A percentile compares a stretch with the other conserved stretches of the same genome.
Evolutionary conservation across 2,113 vertebrate species (phyloP).

Genomic region (Bubo blakistoni): DNA sequence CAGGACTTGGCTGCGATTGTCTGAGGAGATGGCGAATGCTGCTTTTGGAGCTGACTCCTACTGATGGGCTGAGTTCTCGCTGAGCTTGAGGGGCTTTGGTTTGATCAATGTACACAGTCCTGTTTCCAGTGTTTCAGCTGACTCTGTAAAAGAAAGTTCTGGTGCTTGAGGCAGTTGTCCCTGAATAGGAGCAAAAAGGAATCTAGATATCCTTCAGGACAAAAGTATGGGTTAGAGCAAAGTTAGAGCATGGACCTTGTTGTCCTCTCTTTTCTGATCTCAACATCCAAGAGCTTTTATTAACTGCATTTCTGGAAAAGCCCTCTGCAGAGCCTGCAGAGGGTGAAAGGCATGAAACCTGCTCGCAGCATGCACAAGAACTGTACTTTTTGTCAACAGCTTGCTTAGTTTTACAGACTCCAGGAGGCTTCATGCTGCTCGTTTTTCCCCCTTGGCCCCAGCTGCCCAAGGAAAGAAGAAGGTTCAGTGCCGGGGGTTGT

Average conservation of each 20-base stretch:
- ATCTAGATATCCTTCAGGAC: neutral
- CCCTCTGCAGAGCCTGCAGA: neutral
- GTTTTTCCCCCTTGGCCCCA: neutral
- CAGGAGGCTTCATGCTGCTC: accelerated
- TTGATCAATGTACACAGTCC: accelerated
- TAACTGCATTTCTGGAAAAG: neutral
- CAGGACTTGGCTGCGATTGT: accelerated
- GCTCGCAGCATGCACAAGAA: neutral
- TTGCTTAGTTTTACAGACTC: neutral
- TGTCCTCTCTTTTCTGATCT: neutral
- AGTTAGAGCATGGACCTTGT: neutral
- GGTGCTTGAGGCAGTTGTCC: neutral
- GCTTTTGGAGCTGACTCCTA: neutral
- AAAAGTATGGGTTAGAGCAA: neutral
- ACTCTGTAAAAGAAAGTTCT: neutral
- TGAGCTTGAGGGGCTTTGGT: neutral
- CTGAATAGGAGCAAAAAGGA: neutral
- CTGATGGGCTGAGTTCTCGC: neutral
- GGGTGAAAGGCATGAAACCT: neutral
- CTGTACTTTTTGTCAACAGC: neutral
- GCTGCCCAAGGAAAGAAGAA: neutral
- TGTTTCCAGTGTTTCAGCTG: neutral
- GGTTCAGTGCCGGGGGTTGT: neutral
- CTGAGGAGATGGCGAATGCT: neutral
- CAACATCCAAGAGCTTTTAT: neutral